Evolutionary conservation across 2,888 invertebrate species (phyloP).

Genomic region (Cataglyphis livida): DNA sequence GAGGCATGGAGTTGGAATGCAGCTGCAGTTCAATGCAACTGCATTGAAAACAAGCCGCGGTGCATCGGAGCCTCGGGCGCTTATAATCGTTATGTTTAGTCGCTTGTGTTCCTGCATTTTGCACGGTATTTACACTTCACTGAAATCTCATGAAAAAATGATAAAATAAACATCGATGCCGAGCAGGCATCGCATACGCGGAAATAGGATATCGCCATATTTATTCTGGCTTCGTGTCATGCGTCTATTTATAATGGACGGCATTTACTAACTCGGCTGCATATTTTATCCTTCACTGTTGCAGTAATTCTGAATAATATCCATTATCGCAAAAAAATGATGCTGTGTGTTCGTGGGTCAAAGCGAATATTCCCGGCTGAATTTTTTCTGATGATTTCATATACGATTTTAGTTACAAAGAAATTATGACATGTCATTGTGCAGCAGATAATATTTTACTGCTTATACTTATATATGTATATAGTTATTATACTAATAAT

Average conservation of each 20-base stretch:
- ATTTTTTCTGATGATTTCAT: slow-evolving; percentile 46
- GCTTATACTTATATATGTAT: background rate
- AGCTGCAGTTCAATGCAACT: slow-evolving; percentile 70
- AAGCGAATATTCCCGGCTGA: slow-evolving; percentile 36
- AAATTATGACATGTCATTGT: slow-evolving; percentile 26
- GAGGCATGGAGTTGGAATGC: slow-evolving; percentile 68
- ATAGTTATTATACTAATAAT: slow-evolving; percentile 4
- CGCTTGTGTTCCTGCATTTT: slow-evolving; percentile 77
- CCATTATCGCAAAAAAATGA: slow-evolving; percentile 41
- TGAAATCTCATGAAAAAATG: slow-evolving; percentile 77
- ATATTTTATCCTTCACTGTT: slow-evolving; percentile 46
- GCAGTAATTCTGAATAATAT: slow-evolving; percentile 46
- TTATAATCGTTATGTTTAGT: slow-evolving; percentile 78
- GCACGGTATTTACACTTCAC: slow-evolving; percentile 74
- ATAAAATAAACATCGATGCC: slow-evolving; percentile 73
- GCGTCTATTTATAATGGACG: slow-evolving; percentile 74
- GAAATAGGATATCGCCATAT: slow-evolving; percentile 74
- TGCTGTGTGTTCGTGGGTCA: slow-evolving; percentile 27
- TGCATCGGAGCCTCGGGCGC: slow-evolving; percentile 71
- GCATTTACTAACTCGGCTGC: slow-evolving; percentile 70
- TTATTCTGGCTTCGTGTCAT: slow-evolving; percentile 76
- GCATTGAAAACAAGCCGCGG: slow-evolving; percentile 74
- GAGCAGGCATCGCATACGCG: slow-evolving; percentile 58
- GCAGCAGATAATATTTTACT: slow-evolving; percentile 18
- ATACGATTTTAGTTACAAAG: background rate